Conservation (phyloP, 2,888 invertebrate species). For the Scaptodrosophila latifasciaeformis region DNA sequence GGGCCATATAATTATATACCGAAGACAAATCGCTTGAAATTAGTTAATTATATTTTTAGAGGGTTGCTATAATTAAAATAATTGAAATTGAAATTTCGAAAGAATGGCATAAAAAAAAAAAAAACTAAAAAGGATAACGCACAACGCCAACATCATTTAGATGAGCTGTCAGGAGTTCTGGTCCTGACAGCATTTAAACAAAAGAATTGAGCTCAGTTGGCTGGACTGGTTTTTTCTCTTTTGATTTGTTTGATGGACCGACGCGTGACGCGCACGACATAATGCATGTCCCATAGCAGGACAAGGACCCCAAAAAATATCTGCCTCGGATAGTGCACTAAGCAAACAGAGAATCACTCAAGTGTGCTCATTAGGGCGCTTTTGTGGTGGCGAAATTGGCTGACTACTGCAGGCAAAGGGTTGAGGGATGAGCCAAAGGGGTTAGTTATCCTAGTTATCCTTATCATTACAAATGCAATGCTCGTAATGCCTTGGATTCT, state of each 20-base stretch:
- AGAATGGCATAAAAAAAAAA: slow-evolving; percentile 7
- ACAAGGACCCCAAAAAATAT: slow-evolving; percentile 23
- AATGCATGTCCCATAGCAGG: slow-evolving; percentile 54
- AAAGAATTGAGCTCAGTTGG: slow-evolving; percentile 21
- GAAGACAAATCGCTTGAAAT: slow-evolving; percentile 57
- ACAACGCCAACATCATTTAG: slow-evolving; percentile 16
- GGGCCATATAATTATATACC: neutral
- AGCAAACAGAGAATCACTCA: slow-evolving; percentile 36
- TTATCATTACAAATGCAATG: slow-evolving; percentile 32
- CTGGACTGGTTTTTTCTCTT: slow-evolving; percentile 20
- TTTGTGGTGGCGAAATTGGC: slow-evolving; percentile 10
- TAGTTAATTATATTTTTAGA: slow-evolving; percentile 53
- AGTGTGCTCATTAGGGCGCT: slow-evolving; percentile 56
- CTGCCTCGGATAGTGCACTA: slow-evolving; percentile 49
- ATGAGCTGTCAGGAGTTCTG: neutral
- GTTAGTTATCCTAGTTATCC: slow-evolving; percentile 11
- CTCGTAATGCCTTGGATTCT: slow-evolving; percentile 19
- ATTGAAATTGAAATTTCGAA: slow-evolving; percentile 42
- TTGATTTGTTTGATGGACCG: slow-evolving; percentile 58
- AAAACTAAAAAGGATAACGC: slow-evolving; percentile 37
- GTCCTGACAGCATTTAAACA: slow-evolving; percentile 20
- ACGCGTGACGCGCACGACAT: slow-evolving; percentile 38
- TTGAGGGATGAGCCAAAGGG: neutral
- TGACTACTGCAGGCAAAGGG: neutral
- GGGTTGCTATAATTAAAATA: slow-evolving; percentile 50